These are phyloP conservation scores for Lordiphosa stackelbergi DNA, from an alignment of 1,140 invertebrate genomes.

Conservation along the genomic window DNA sequence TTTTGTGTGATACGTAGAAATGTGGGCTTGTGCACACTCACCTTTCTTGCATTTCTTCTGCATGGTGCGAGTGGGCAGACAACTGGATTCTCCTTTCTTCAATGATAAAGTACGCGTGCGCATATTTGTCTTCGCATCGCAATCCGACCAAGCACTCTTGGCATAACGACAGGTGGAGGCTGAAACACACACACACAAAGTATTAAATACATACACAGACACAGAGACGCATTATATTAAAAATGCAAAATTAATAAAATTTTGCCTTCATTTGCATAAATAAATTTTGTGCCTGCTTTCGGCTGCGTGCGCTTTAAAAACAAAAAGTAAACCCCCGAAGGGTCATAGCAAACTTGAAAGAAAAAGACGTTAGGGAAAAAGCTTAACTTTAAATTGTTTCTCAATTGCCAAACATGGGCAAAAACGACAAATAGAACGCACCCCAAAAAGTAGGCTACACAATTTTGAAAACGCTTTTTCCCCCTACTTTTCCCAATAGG, in stretches of 20 bases:
- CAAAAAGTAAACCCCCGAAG: too few relatives aligned
- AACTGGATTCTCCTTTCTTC: constrained; percentile 87
- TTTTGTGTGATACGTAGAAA: neutral
- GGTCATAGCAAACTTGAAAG: too few relatives aligned
- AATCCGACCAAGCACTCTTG: constrained; percentile 90
- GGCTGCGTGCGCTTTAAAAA: too few relatives aligned
- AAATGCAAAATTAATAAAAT: constrained; percentile 9
- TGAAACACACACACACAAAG: constrained; percentile 10
- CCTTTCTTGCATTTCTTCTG: constrained; percentile 94
- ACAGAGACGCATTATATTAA: neutral
- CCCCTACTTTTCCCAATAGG: too few relatives aligned
- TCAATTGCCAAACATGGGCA: too few relatives aligned
- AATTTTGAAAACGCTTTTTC: too few relatives aligned
- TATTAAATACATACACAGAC: constrained; percentile 19
- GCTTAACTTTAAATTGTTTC: too few relatives aligned
- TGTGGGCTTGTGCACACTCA: constrained; percentile 66
- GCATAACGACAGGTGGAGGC: constrained; percentile 84
- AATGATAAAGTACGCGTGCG: constrained; percentile 87
- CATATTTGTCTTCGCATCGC: constrained; percentile 87
- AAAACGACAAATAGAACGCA: too few relatives aligned
- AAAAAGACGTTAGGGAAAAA: too few relatives aligned
- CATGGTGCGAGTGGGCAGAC: constrained; percentile 88
- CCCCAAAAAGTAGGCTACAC: too few relatives aligned
- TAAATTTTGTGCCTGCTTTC: neutral
- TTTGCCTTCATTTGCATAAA: constrained; percentile 6